These are phyloP conservation scores for Hiodon alosoides DNA, from an alignment of 2,113 vertebrate species.

Conservation along the genomic window DNA sequence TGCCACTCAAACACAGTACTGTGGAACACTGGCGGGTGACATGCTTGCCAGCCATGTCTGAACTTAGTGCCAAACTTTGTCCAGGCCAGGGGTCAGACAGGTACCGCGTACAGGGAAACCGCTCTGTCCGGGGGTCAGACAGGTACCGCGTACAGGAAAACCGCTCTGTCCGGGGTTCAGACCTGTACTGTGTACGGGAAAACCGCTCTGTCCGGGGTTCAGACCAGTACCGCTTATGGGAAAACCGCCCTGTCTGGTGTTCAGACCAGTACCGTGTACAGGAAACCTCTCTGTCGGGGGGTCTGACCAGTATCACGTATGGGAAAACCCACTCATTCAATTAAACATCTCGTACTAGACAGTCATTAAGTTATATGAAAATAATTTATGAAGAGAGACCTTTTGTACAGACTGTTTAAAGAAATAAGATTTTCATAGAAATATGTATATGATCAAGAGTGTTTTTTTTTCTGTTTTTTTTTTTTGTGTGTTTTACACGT, in stretches of 20 bases:
- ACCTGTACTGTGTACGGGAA: conserved; percentile 72
- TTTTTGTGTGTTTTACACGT: conserved; percentile 84
- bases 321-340: conserved; percentile 73
- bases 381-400: conserved; percentile 99
- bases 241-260: conserved; percentile 50
- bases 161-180: conserved; percentile 39
- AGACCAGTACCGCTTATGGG: conserved; percentile 72
- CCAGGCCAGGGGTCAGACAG: conserved; percentile 85
- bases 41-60: conserved; percentile 81
- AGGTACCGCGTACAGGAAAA: conserved; percentile 77
- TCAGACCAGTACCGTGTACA: conserved; percentile 72
- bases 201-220: conserved; percentile 50
- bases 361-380: conserved; percentile 98
- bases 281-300: conserved; percentile 51
- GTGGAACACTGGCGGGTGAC: conserved; percentile 70
- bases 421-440: conserved; percentile 88
- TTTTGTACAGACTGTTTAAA: conserved; percentile 95
- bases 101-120: too few relatives aligned
- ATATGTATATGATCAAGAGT: conserved; percentile 95
- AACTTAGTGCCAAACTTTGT: conserved; percentile 91
- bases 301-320: conserved; percentile 69
- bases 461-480: conserved; percentile 88
- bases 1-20: conserved; percentile 63
- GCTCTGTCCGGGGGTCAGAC: conserved; percentile 85
- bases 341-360: conserved; percentile 92